A percentile compares a stretch with the other conserved stretches of the same genome.
Conservation (phyloP, 2,797 vertebrate genomes). For the Phrynocephalus guinanensis region DNA sequence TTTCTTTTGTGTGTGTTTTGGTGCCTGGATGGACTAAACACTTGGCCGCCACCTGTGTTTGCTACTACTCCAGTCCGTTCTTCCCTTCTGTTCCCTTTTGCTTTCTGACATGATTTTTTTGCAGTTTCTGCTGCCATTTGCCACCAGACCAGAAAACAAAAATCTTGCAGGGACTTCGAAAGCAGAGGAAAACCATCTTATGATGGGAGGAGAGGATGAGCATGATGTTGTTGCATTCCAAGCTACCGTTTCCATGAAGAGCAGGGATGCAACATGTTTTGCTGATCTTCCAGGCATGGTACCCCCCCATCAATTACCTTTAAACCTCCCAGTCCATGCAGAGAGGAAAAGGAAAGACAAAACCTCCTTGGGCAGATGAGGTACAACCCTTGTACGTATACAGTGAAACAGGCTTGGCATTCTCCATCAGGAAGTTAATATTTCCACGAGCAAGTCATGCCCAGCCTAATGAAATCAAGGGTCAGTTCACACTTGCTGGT, state of each 20-base stretch:
- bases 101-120: not conserved
- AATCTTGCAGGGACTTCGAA: not conserved
- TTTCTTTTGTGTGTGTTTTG: not conserved
- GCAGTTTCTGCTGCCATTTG: not conserved
- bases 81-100: rapidly evolving
- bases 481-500: too few species aligned
- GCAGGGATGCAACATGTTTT: not conserved
- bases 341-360: too few species aligned
- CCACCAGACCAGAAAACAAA: not conserved
- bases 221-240: not conserved
- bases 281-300: not conserved
- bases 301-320: too few species aligned
- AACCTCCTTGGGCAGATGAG: too few species aligned
- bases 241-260: not conserved
- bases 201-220: not conserved
- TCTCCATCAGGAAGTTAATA: too few species aligned
- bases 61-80: not conserved
- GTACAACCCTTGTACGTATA: too few species aligned
- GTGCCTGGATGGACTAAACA: not conserved
- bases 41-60: too few species aligned
- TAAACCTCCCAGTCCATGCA: too few species aligned
- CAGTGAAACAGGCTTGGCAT: too few species aligned
- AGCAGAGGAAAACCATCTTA: not conserved
- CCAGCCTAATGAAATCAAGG: too few species aligned
- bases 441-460: too few species aligned